Conservation (phyloP, 2,888 invertebrate species). For the Epinotia brunnichana region DNA sequence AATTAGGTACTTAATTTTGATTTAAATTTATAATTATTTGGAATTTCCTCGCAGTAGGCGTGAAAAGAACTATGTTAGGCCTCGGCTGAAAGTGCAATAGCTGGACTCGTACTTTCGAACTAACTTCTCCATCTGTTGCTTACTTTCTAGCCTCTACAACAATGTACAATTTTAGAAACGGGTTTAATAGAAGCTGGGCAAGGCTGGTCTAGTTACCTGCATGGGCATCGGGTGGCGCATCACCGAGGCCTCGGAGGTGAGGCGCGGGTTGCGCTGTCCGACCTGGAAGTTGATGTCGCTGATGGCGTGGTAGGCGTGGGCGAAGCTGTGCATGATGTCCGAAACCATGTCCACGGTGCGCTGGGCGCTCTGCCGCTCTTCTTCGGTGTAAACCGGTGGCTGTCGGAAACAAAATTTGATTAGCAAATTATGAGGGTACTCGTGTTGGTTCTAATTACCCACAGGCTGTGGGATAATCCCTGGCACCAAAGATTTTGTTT, state of each 20-base stretch:
- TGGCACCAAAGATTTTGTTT: too few relatives aligned
- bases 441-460: too few relatives aligned
- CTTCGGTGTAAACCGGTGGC: conserved; percentile 53
- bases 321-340: conserved; percentile 91
- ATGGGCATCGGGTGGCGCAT: conserved; percentile 59
- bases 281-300: conserved; percentile 89
- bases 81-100: too few relatives aligned
- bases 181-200: neutral
- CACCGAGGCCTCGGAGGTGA: conserved; percentile 58
- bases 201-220: conserved; percentile 55
- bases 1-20: too few relatives aligned
- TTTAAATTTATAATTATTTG: too few relatives aligned
- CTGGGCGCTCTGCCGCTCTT: conserved; percentile 83
- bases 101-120: too few relatives aligned
- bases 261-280: conserved; percentile 57
- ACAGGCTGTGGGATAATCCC: too few relatives aligned
- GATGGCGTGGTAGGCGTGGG: conserved; percentile 94
- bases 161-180: too few relatives aligned
- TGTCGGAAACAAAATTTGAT: neutral
- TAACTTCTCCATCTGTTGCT: too few relatives aligned
- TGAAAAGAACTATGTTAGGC: too few relatives aligned
- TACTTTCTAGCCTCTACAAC: too few relatives aligned
- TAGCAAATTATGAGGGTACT: neutral
- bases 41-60: too few relatives aligned
- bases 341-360: conserved; percentile 89